Conservation (phyloP, 2,113 vertebrate species). For the Bettongia penicillata region DNA sequence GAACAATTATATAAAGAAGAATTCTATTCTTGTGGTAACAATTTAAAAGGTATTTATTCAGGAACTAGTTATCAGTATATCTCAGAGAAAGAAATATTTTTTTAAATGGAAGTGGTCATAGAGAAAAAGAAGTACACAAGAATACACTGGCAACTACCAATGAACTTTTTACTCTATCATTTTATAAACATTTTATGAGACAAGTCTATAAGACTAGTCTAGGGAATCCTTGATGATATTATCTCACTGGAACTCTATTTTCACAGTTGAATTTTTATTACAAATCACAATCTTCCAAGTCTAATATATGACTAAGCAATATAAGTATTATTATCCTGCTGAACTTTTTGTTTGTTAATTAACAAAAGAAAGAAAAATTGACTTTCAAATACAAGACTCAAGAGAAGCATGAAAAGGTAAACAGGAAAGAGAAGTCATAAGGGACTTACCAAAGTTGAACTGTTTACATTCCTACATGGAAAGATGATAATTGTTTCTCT, state of each 20-base stretch:
- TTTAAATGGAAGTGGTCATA: neutral
- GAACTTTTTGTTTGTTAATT: neutral
- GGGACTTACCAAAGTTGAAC: too few species aligned
- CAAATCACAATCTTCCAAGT: neutral
- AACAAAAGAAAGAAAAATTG: neutral
- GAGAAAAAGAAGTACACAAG: neutral
- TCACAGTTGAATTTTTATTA: neutral
- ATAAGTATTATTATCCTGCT: neutral
- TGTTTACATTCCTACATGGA: too few species aligned
- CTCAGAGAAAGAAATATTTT: neutral
- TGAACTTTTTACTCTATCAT: neutral
- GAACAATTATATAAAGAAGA: neutral
- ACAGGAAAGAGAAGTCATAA: too few species aligned
- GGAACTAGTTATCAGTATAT: neutral
- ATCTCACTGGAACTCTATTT: neutral
- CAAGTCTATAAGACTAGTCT: neutral
- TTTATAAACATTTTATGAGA: neutral
- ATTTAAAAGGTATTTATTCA: neutral
- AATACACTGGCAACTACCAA: neutral
- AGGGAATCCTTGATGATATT: neutral
- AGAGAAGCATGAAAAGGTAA: too few species aligned
- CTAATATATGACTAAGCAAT: neutral
- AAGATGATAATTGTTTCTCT: too few species aligned
- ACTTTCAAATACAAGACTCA: too few species aligned
- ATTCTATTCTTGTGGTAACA: neutral